Evolutionary conservation across 2,113 vertebrate genomes (phyloP).

Genomic region (Nicator chloris): DNA sequence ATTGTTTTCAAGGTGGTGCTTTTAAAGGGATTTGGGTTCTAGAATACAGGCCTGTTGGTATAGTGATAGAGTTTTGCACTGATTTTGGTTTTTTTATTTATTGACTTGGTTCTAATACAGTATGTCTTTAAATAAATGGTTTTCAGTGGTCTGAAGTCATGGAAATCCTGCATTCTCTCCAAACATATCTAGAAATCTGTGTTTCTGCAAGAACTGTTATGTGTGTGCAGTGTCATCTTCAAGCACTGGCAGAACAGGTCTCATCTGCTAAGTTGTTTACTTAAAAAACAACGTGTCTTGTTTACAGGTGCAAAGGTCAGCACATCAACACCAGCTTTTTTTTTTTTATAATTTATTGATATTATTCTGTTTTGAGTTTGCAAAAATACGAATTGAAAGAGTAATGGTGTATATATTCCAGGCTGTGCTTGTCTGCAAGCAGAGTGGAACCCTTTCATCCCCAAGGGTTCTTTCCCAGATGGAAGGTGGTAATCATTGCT

Average conservation of each 20-base stretch:
- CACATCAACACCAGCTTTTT: not conserved
- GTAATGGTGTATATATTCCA: not conserved
- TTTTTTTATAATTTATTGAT: not conserved
- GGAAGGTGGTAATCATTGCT: not conserved
- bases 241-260: constrained; percentile 23
- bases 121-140: not conserved
- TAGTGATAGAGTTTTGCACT: not conserved
- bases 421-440: not conserved
- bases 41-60: not conserved
- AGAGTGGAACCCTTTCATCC: not conserved
- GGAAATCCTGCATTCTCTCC: not conserved
- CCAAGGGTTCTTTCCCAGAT: not conserved
- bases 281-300: not conserved
- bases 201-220: constrained; percentile 4
- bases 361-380: not conserved
- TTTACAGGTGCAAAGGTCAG: constrained; percentile 54
- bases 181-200: not conserved
- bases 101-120: not conserved
- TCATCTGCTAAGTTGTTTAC: constrained; percentile 55
- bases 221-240: constrained; percentile 28
- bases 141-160: not conserved
- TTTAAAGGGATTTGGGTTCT: not conserved
- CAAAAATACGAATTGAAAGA: constrained; percentile 50
- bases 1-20: not conserved
- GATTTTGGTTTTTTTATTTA: not conserved